Evolutionary conservation across 2,888 invertebrate species (phyloP).

Genomic region (Mycalesis mineus): DNA sequence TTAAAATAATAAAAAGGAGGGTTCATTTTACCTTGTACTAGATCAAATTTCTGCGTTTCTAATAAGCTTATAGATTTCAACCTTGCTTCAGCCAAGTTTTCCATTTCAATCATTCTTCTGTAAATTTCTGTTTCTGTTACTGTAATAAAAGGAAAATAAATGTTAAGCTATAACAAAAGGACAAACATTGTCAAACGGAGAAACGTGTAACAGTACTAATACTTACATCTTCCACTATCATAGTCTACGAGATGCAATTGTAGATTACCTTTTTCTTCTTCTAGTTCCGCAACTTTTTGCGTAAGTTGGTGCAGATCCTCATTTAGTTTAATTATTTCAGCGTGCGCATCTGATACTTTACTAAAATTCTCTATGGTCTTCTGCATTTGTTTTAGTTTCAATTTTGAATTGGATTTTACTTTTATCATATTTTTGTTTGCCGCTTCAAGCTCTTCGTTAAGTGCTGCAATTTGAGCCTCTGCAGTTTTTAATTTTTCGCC

Average conservation of each 20-base stretch:
- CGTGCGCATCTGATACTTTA: slow-evolving; percentile 82
- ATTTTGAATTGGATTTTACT: slow-evolving; percentile 83
- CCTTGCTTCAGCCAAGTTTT: slow-evolving; percentile 73
- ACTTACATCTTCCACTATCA: slow-evolving; percentile 83
- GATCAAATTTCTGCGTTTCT: slow-evolving; percentile 83
- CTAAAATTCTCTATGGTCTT: slow-evolving; percentile 84
- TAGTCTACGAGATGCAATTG: slow-evolving; percentile 90
- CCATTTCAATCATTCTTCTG: slow-evolving; percentile 69
- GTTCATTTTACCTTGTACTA: slow-evolving; percentile 76
- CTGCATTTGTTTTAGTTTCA: slow-evolving; percentile 86
- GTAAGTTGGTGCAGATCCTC: slow-evolving; percentile 81
- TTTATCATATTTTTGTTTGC: slow-evolving; percentile 87
- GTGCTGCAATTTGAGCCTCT: slow-evolving; percentile 63
- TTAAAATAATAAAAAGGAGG: not conserved
- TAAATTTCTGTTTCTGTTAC: slow-evolving; percentile 73
- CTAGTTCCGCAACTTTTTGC: slow-evolving; percentile 88
- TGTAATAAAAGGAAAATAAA: slow-evolving; percentile 40
- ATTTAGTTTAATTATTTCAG: slow-evolving; percentile 81
- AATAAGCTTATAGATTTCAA: slow-evolving; percentile 78
- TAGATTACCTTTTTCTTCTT: slow-evolving; percentile 94
- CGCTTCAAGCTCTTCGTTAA: slow-evolving; percentile 85
- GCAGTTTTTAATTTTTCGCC: slow-evolving; percentile 67
- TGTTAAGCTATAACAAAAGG: not conserved
- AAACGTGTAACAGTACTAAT: not conserved
- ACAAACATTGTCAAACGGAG: no score